These are phyloP conservation scores for Strigamia crassipes DNA, from an alignment of 2,888 invertebrate genomes.

Conservation along the genomic window DNA sequence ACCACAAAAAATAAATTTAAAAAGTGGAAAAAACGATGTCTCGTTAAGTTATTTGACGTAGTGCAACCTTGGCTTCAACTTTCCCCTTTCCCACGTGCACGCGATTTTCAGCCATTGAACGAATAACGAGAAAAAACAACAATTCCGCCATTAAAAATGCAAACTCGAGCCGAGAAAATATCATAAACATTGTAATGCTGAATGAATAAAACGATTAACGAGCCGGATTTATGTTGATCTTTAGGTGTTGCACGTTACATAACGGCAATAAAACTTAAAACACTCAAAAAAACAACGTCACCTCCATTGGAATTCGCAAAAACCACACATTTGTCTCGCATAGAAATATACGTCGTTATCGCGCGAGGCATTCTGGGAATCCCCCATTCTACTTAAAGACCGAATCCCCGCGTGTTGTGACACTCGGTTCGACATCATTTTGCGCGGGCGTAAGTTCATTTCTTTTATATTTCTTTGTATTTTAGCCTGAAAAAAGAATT, in stretches of 20 bases:
- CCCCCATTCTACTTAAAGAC: no score
- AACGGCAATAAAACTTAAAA: not conserved
- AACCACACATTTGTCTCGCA: no score
- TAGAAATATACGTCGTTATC: no score
- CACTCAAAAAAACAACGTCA: not conserved
- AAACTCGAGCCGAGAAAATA: not conserved
- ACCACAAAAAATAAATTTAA: not conserved
- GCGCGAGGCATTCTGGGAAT: no score
- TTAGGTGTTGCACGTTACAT: not conserved
- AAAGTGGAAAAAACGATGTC: not conserved
- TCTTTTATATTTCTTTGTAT: not conserved
- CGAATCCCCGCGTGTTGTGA: no score
- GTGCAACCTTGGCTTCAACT: not conserved
- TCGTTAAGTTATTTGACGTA: conserved; percentile 10
- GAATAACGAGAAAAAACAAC: not conserved
- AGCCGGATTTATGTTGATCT: not conserved
- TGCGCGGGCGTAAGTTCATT: not conserved
- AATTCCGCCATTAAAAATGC: not conserved
- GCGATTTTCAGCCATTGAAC: not conserved
- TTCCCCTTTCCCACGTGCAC: not conserved
- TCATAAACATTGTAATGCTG: not conserved
- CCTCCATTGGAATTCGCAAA: no score
- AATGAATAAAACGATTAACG: conserved; percentile 1
- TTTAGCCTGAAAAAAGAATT: no score
- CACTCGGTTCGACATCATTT: no score